These are phyloP conservation scores for Rhabdomys dilectus DNA, from an alignment of 2,113 vertebrate genomes.

Conservation along the genomic window DNA sequence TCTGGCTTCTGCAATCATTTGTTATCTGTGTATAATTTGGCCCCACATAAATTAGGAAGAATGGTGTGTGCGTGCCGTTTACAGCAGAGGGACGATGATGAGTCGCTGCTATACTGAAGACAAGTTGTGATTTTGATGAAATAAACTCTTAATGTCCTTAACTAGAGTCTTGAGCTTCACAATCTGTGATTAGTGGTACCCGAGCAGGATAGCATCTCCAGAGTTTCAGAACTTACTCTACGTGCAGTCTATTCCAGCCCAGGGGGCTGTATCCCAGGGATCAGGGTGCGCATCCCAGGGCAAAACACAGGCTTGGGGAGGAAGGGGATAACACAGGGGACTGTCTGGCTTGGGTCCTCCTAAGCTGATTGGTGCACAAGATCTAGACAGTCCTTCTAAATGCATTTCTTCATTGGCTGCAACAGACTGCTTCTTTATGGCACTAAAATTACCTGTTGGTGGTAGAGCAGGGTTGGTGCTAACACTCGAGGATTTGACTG, in stretches of 20 bases:
- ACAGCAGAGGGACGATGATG: conserved; percentile 29
- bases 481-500: not conserved
- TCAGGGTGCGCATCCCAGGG: not conserved
- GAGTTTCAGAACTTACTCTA: rapidly evolving
- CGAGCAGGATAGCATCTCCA: rapidly evolving
- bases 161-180: not conserved
- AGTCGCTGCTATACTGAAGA: conserved; percentile 69
- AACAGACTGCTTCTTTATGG: not conserved
- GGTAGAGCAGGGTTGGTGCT: not conserved
- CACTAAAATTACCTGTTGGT: not conserved
- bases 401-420: not conserved
- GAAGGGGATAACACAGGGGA: too few species aligned
- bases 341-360: not conserved
- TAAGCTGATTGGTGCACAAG: not conserved
- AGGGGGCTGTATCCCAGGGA: rapidly evolving
- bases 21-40: conserved; percentile 60
- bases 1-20: conserved; percentile 66
- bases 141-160: conserved; percentile 78
- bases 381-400: not conserved
- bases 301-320: not conserved
- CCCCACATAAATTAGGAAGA: conserved; percentile 10
- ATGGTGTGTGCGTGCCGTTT: not conserved
- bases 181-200: not conserved
- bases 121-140: conserved; percentile 58
- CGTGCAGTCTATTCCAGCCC: not conserved